Conservation (phyloP, 2,113 vertebrate species). For the Marcusenius ussheri region DNA sequence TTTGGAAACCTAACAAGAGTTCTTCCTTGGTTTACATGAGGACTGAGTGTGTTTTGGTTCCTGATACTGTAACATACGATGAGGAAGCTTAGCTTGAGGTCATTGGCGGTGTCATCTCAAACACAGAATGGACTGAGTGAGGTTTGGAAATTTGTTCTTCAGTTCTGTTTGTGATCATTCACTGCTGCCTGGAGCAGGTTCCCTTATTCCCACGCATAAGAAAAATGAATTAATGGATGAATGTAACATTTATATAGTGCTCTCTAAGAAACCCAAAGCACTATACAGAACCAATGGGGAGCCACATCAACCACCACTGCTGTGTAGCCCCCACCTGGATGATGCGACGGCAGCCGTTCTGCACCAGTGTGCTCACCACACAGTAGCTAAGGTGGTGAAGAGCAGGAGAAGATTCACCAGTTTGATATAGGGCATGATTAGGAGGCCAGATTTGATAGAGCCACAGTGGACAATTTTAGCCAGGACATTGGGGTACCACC, state of each 20-base stretch:
- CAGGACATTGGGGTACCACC: no score
- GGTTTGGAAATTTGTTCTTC: neutral
- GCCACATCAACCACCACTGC: no score
- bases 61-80: neutral
- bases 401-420: no score
- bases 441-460: no score
- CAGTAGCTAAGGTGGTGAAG: no score
- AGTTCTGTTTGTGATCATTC: neutral
- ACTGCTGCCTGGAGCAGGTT: neutral
- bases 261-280: no score
- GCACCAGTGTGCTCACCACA: no score
- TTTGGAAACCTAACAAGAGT: neutral
- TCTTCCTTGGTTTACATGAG: neutral
- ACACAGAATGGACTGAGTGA: neutral
- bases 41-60: neutral
- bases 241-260: neutral
- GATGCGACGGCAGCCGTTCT: no score
- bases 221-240: neutral
- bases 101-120: neutral
- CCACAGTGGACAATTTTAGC: no score
- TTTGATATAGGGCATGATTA: no score
- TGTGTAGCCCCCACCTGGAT: no score
- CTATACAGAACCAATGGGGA: no score
- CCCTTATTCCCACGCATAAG: neutral
- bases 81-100: neutral